These are phyloP conservation scores for Ichneumon xanthorius DNA, from an alignment of 2,888 invertebrate genomes.

Conservation along the genomic window DNA sequence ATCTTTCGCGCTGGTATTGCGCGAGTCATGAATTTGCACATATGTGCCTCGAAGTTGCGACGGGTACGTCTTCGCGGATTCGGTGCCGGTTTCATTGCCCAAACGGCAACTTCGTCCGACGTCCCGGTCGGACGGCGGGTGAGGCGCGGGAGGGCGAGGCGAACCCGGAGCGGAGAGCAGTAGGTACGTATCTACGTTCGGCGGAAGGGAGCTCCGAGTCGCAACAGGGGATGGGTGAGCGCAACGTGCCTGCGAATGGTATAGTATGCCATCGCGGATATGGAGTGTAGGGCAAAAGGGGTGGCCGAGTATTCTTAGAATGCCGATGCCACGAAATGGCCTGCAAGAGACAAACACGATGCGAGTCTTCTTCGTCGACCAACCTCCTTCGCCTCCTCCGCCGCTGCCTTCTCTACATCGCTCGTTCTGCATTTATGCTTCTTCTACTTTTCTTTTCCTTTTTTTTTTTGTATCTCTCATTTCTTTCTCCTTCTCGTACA, in stretches of 20 bases:
- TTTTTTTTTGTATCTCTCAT: conserved; percentile 62
- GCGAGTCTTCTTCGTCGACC: conserved; percentile 55
- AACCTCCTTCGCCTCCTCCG: conserved; percentile 36
- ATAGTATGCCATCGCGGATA: conserved; percentile 55
- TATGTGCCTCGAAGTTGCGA: background rate
- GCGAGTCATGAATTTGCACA: background rate
- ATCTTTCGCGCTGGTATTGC: too few relatives aligned
- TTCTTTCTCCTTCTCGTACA: conserved; percentile 61
- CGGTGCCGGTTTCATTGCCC: background rate
- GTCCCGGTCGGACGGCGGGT: background rate
- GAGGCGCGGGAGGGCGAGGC: background rate
- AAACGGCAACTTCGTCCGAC: background rate
- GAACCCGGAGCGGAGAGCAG: conserved; percentile 21
- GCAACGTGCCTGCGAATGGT: conserved; percentile 47
- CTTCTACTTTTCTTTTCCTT: conserved; percentile 21
- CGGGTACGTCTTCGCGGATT: background rate
- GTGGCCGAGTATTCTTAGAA: conserved; percentile 71
- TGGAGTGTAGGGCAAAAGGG: conserved; percentile 65
- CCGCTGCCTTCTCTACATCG: conserved; percentile 44
- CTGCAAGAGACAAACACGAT: conserved; percentile 70
- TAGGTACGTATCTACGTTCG: conserved; percentile 7
- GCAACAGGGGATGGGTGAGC: conserved; percentile 35
- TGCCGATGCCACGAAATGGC: conserved; percentile 71
- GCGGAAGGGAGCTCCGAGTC: conserved; percentile 32
- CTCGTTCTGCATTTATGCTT: conserved; percentile 54